Base-by-base conservation (phyloP, 2,888 invertebrate genomes). In the Gymnocheta viridis region DNA sequence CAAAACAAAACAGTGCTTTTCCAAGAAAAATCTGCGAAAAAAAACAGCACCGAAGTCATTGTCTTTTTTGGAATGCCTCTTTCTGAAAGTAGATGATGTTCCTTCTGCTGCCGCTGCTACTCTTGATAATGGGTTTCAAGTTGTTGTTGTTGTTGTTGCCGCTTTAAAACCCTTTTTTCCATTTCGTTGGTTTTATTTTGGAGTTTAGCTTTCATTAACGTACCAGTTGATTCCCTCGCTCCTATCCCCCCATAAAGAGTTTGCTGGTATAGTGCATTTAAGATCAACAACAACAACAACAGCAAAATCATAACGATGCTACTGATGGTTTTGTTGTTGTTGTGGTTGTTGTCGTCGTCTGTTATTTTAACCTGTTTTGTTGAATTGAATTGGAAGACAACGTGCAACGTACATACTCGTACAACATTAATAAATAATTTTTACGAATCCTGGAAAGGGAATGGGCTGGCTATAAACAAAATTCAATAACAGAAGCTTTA, bases 361-460 rank as follows among this genome's bases (percentile, higher is more conserved):
- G 67, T 70, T 79, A 56, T 74, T 90, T 89, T 89, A 90, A 90
- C 90, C 90, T 91, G 90, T 90, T 90, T 91, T 87, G 88, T 88
- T 89, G 89, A 88, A 89, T 87, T 88, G 51, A 60, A 60, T n/a
- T n/a, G n/a, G 12, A 47, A n/a, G 3, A 78, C 70, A 79, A 79
- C 88, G 89, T 89, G 88, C 89, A 88, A 90, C 90, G 88, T 24
- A 22, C 47, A 54, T 38, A 64, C 56, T 47, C 47, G 60, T 22
- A 64, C 74, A 72, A 72, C 64, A 72, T 72, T 90, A 90, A 90
- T 91, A 91, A 91, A 90, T 91, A 90, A 90, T 90, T 90, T 91
- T 91, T 89, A 89, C 89, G 89, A 89, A 88, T 88, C 88, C 54
- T 81, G 77, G 56, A 49, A 77, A 80, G 60, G 87, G 60, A 73